Percentiles rank a stretch among this genome's conserved stretches.
Evolutionary conservation across 2,113 vertebrate species (phyloP).

Genomic region (Cettia cetti): DNA sequence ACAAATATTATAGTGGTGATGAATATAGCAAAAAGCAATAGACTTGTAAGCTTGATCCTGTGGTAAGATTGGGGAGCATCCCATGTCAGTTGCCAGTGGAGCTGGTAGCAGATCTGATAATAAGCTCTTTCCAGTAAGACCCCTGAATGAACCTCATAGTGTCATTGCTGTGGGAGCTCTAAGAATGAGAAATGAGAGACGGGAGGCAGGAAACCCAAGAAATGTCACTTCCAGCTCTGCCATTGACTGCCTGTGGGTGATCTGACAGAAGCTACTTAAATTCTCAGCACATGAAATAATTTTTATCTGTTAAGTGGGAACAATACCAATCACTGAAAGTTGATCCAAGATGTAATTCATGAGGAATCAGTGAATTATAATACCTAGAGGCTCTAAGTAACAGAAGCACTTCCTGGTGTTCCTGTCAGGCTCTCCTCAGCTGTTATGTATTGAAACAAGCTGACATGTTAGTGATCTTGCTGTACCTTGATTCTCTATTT

Average conservation of each 20-base stretch:
- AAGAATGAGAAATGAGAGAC: background rate
- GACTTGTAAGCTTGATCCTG: background rate
- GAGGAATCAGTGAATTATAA: background rate
- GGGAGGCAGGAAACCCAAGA: background rate
- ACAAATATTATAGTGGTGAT: background rate
- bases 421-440: background rate
- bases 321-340: background rate
- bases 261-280: background rate
- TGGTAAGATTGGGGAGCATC: background rate
- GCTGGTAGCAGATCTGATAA: background rate
- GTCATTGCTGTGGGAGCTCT: background rate
- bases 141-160: background rate
- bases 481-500: conserved; percentile 40
- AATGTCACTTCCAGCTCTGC: background rate
- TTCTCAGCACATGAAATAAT: background rate
- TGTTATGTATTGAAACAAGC: background rate
- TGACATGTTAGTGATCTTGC: conserved; percentile 25
- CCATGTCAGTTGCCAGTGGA: background rate
- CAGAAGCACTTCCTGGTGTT: background rate
- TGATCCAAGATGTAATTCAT: background rate
- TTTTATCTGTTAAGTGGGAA: background rate
- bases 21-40: background rate
- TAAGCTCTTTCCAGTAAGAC: background rate
- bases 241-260: background rate
- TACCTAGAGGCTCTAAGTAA: background rate